Conservation (phyloP, 2,113 vertebrate species). For the Semnopithecus entellus region DNA sequence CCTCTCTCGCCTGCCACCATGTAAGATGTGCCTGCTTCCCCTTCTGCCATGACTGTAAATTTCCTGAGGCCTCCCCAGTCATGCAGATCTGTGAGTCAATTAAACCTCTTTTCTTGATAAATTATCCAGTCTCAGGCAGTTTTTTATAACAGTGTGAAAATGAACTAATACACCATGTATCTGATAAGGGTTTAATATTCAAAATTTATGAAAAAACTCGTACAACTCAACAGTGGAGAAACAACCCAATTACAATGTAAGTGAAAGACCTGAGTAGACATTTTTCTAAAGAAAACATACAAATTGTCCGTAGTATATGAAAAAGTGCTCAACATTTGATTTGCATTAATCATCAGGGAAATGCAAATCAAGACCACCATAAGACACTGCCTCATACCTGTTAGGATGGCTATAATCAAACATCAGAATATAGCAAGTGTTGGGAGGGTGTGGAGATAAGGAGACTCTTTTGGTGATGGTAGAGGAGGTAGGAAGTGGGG, state of each 20-base stretch:
- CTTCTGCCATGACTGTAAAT: no score
- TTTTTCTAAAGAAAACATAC: neutral
- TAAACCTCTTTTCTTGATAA: no score
- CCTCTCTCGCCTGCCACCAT: no score
- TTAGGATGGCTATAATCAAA: neutral
- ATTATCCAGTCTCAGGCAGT: no score
- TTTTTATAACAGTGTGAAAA: no score
- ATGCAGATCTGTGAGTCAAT: no score
- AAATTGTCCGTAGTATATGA: neutral
- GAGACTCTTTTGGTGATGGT: neutral
- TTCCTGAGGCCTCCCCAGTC: no score
- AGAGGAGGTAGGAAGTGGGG: neutral
- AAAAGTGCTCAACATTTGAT: neutral
- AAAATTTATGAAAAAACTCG: neutral
- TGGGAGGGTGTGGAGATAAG: neutral
- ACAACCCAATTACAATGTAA: neutral
- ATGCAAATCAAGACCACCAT: neutral
- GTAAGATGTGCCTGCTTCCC: no score
- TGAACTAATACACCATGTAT: neutral
- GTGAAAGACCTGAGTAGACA: neutral
- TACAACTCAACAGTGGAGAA: neutral
- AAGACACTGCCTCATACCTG: neutral
- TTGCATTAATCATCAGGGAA: neutral
- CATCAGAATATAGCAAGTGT: neutral
- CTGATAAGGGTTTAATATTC: neutral